Evolutionary conservation across 2,888 invertebrate species (phyloP).

Genomic region (Monoplex corrugatus): DNA sequence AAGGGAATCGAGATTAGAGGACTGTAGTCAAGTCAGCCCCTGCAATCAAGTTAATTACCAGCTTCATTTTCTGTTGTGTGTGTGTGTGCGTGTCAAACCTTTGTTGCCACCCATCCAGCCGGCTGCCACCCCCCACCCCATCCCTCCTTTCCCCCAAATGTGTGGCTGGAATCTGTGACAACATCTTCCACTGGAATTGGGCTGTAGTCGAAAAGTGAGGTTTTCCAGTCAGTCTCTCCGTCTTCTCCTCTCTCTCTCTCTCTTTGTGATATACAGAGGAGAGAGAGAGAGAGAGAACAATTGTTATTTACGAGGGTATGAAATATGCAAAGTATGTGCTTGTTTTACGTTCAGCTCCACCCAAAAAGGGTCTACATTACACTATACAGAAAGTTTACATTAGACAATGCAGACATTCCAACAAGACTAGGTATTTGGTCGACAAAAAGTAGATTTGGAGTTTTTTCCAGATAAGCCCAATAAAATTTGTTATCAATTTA

Average conservation of each 20-base stretch:
- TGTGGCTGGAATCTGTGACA: not conserved
- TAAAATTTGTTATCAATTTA: too few relatives aligned
- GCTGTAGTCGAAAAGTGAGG: too few relatives aligned
- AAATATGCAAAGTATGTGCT: too few relatives aligned
- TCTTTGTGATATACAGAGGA: not conserved
- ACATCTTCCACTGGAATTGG: not conserved
- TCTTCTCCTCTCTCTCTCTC: not conserved
- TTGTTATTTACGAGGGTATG: too few relatives aligned
- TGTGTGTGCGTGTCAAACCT: conserved; percentile 1
- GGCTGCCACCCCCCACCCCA: not conserved
- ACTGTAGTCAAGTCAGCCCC: conserved; percentile 33
- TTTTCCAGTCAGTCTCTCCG: not conserved
- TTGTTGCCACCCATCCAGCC: not conserved
- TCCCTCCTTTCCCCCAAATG: not conserved
- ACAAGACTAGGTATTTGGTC: too few relatives aligned
- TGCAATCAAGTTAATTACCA: conserved; percentile 41
- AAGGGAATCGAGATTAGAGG: conserved; percentile 1
- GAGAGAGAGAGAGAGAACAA: not conserved
- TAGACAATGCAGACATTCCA: too few relatives aligned
- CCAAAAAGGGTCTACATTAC: too few relatives aligned
- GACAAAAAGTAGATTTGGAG: too few relatives aligned
- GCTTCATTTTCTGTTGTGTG: conserved; percentile 15
- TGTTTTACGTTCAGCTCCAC: too few relatives aligned
- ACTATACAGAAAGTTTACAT: too few relatives aligned
- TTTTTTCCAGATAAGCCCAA: too few relatives aligned